phyloP scores from a whole-genome alignment of 2,113 vertebrate species.

The Azemiops feae region DNA sequence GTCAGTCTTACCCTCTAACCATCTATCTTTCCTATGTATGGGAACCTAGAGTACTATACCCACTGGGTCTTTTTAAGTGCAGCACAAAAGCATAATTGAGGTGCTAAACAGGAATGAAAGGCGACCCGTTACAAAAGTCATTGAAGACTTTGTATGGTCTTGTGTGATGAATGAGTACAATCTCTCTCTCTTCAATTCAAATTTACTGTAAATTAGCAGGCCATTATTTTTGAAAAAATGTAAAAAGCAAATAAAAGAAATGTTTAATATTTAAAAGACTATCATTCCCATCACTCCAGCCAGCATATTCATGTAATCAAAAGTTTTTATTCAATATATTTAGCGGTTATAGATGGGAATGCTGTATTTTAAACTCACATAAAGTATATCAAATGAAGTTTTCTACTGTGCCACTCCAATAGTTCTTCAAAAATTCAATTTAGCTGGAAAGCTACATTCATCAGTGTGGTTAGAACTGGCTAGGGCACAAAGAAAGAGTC shows the following conservation, averaged over 20 bases:
- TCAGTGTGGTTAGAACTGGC: neutral
- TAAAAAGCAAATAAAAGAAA: neutral
- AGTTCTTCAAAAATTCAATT: neutral
- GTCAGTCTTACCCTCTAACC: neutral
- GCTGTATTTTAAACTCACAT: neutral
- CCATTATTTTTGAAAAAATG: neutral
- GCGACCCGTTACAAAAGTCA: neutral
- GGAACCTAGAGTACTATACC: neutral
- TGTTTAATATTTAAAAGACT: neutral
- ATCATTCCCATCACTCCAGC: neutral
- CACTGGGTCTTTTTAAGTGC: neutral
- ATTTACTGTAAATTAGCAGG: neutral
- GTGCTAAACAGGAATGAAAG: neutral
- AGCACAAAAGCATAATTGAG: neutral
- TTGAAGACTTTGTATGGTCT: neutral
- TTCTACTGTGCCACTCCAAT: neutral
- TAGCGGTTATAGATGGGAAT: neutral
- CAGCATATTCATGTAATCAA: neutral
- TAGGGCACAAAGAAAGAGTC: neutral
- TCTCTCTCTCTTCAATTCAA: neutral
- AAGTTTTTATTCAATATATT: neutral
- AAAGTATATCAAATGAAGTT: neutral
- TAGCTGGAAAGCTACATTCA: neutral
- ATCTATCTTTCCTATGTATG: neutral
- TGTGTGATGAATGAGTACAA: neutral